Evolutionary conservation across 2,797 vertebrate genomes (phyloP), one percentile per base, ranked within the genome.

Genomic region (Argya squamiceps): DNA sequence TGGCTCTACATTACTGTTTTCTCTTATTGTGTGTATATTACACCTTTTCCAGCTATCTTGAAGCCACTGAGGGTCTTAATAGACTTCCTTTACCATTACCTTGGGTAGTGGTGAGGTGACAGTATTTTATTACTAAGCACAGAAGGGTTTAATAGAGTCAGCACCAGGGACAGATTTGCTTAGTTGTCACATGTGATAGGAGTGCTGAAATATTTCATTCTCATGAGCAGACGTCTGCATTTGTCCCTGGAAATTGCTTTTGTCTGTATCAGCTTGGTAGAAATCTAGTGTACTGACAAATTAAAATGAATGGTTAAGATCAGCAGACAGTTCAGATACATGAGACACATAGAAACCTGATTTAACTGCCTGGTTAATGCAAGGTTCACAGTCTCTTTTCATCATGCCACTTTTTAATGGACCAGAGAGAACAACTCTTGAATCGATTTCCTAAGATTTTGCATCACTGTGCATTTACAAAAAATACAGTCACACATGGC

Each of bases 191-290:
- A 41, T 82, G 41, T 60, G 64, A 68, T 77, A 81, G 60, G 24
- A 91, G 41, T 44, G 68, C 64, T 91, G 81, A 82, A 96, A 78
- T 94, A 94, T 64, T 87, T 93, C 39, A 53, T 92, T 91, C 63
- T 74, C 34, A 27, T 7, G 4, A 82, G 27, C 27, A 80, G 59
- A 67, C 4, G 1, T 71, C 86, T 83, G 53, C 62, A 80, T 89
- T 94, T 85, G 27, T 94, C 63, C 49, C 43, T 4, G 8, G 68
- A 88, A 92, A 95, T 83, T 92, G 77, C 26, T 93, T 89, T 65
- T 87, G 55, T 75, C 30, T 37, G 5, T 82, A 82, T 82, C 49
- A 60, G 64, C 44, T 73, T 70, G 60, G 63, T 63, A 87, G 60
- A 74, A 71, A 80, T 77, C 67, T 60, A 88, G 60, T 34, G 49